These are phyloP conservation scores for Linepithema humile DNA, from an alignment of 1,140 invertebrate genomes.

Conservation along the genomic window DNA sequence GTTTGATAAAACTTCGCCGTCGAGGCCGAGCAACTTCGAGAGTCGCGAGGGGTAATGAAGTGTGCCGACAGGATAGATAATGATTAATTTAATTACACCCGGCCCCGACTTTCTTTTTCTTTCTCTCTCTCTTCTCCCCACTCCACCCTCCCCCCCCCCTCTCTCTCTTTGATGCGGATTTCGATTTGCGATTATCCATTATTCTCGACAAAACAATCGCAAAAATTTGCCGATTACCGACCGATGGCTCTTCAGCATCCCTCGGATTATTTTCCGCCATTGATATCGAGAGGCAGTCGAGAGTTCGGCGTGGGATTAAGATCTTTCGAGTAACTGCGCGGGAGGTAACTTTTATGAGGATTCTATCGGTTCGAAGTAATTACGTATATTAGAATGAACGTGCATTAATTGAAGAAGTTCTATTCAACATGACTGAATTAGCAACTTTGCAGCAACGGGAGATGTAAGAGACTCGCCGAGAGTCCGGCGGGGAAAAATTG, in stretches of 20 bases:
- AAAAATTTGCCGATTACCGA: conserved; percentile 34
- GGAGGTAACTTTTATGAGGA: conserved; percentile 38
- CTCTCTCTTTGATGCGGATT: not conserved
- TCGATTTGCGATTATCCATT: not conserved
- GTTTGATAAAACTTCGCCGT: conserved; percentile 76
- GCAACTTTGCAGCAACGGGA: not conserved
- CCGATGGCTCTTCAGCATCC: not conserved
- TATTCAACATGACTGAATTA: conserved; percentile 8
- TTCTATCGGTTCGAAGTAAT: conserved; percentile 27
- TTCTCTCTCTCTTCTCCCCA: not conserved
- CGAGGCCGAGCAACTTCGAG: conserved; percentile 34
- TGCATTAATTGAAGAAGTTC: conserved; percentile 43
- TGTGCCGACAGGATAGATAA: conserved; percentile 75
- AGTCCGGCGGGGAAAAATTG: not conserved
- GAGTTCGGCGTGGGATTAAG: conserved; percentile 28
- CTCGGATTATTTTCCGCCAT: conserved; percentile 5
- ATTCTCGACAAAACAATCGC: not conserved
- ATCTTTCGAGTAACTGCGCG: conserved; percentile 48
- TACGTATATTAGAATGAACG: conserved; percentile 38
- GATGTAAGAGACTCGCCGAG: not conserved
- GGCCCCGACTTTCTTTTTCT: not conserved
- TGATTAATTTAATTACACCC: conserved; percentile 79
- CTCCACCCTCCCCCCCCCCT: no score
- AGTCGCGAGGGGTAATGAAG: conserved; percentile 73
- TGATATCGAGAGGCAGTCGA: conserved; percentile 18